Percentiles rank a stretch among this genome's conserved stretches.
phyloP scores from a whole-genome alignment of 2,797 vertebrate genomes.

The Xenentodon cancila region DNA sequence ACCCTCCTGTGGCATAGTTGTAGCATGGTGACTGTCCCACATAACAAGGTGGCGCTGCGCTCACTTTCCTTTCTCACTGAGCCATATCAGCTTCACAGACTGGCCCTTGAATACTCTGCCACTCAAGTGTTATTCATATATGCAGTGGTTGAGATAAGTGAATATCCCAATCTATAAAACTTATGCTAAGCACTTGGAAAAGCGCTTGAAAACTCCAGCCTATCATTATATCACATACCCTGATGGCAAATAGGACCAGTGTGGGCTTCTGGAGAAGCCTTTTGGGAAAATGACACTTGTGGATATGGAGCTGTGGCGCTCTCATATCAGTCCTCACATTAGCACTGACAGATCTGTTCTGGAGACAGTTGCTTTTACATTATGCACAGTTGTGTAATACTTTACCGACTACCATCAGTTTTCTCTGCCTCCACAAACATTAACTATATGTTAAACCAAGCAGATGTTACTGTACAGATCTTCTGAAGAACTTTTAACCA shows the following conservation, averaged over 20 bases:
- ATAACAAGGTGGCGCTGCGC: conserved; percentile 3
- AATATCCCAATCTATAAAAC: conserved; percentile 41
- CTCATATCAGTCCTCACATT: conserved; percentile 48
- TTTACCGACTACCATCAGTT: conserved; percentile 6
- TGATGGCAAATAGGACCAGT: conserved; percentile 58
- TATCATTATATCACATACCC: conserved; percentile 19
- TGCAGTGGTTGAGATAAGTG: conserved; percentile 15
- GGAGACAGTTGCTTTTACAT: conserved; percentile 14
- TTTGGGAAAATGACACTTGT: conserved; percentile 65
- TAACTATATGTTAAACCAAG: conserved; percentile 3
- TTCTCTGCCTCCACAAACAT: conserved; percentile 12
- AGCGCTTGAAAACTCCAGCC: conserved; percentile 54
- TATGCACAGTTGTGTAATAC: conserved; percentile 16
- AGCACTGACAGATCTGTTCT: conserved; percentile 40
- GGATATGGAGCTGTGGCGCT: conserved; percentile 54
- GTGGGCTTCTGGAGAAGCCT: conserved; percentile 63
- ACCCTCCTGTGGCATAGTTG: conserved; percentile 1
- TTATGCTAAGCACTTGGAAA: conserved; percentile 38
- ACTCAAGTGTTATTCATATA: conserved; percentile 5
- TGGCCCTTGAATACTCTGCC: conserved; percentile 3
- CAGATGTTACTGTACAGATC: conserved; percentile 7
- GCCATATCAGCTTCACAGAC: conserved; percentile 6
- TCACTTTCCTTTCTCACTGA: not conserved
- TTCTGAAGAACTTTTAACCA: not conserved
- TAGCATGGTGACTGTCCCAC: not conserved